Evolutionary conservation across 2,113 vertebrate species (phyloP), one percentile per base, ranked within the genome.

Genomic region (Crypturellus undulatus): DNA sequence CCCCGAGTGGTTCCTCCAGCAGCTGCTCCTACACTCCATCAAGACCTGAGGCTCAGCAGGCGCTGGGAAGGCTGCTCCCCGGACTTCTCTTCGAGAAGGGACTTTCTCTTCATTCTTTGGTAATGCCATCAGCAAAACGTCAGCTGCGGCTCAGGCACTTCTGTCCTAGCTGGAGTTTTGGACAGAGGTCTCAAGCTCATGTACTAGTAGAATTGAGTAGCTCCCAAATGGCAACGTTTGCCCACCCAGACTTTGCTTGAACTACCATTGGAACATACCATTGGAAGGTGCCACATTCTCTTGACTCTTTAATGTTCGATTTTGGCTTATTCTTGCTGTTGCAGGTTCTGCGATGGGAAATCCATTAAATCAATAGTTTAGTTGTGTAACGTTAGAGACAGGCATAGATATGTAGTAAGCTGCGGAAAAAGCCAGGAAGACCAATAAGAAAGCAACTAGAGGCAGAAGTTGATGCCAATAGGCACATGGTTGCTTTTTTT

Each of bases 71-170:
- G 17, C 30, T 64, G 40, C 47, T 78, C 25, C 67, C 86, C 60
- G 30, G 43, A 15, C 67, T 20, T 47, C 19, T 47, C 45, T 8
- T 47, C 45, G 56, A 89, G 64, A 88, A 85, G 28, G 65, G 73
- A 83, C 68, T 85, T 92, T 76, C 62, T 63, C 75, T 69, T n/a
- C 43, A 21, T 42, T 56, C 24, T 40, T 91, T 18, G 51, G 5
- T 77, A 78, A 94, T 92, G 43, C n/a, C 59, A 36, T 42, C 47
- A 92, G 69, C 63, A 89, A 49, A 72, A 68, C 54, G 67, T 79
- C 9, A 67, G 11, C 60, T 87, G 43, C 59, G 69, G 32, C 25
- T 40, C 67, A 87, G 78, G 60, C 18, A 43, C 19, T 47, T 80
- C 64, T 80, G 38, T 83, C 60, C 83, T 52, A 58, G 30, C 63